phyloP scores from a whole-genome alignment of 2,888 invertebrate genomes.

The Cyclophora albipunctata region DNA sequence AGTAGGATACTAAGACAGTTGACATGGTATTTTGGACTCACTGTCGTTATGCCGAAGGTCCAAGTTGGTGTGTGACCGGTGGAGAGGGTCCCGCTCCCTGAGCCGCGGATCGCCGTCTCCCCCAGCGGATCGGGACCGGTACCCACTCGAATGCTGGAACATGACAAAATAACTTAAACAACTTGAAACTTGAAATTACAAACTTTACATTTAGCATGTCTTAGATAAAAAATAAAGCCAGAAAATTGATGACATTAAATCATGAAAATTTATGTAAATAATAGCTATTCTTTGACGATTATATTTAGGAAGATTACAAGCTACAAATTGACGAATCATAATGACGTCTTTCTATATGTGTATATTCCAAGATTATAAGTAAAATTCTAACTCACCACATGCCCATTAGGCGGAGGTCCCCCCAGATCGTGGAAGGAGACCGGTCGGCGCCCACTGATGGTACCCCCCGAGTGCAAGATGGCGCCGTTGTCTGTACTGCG shows the following conservation, averaged over 20 bases:
- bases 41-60: slow-evolving; percentile 58
- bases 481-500: slow-evolving; percentile 88
- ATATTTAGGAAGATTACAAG: too few species aligned
- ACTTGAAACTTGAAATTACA: too few species aligned
- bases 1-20: not conserved
- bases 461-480: slow-evolving; percentile 87
- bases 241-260: not conserved
- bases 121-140: slow-evolving; percentile 64
- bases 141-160: slow-evolving; percentile 58
- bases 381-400: slow-evolving; percentile 38
- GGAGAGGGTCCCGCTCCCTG: slow-evolving; percentile 61
- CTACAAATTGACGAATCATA: too few species aligned
- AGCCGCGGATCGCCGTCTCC: slow-evolving; percentile 45
- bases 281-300: too few species aligned
- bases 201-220: too few species aligned
- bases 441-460: slow-evolving; percentile 82
- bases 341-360: too few species aligned
- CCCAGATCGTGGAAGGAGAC: slow-evolving; percentile 28
- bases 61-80: slow-evolving; percentile 66
- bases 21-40: slow-evolving; percentile 24
- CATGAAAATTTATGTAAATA: not conserved
- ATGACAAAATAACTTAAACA: not conserved
- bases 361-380: too few species aligned
- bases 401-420: slow-evolving; percentile 46
- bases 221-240: not conserved